Evolutionary conservation across 2,113 vertebrate genomes (phyloP).

Genomic region (Thermophis baileyi): DNA sequence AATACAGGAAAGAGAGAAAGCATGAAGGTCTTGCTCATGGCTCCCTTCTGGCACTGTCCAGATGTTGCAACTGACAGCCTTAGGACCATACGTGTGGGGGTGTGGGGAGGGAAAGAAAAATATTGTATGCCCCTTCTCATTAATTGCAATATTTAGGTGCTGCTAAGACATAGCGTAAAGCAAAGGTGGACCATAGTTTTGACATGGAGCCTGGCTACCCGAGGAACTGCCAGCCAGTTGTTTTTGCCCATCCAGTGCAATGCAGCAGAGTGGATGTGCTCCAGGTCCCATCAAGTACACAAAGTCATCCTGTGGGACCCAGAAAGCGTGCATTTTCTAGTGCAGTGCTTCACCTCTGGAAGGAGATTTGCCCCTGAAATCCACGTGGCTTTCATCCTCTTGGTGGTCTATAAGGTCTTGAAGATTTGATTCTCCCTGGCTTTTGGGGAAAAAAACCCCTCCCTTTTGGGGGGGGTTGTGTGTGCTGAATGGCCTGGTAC

Average conservation of each 20-base stretch:
- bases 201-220: not conserved
- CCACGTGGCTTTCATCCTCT: not conserved
- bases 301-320: not conserved
- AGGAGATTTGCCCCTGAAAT: not conserved
- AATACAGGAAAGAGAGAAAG: not conserved
- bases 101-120: too few relatives aligned
- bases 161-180: not conserved
- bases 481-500: not conserved
- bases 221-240: not conserved
- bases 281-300: not conserved
- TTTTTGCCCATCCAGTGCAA: not conserved
- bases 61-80: not conserved
- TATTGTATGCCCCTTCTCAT: not conserved
- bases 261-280: not conserved
- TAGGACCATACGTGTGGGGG: not conserved
- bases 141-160: not conserved
- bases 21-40: not conserved
- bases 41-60: not conserved
- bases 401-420: not conserved
- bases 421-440: not conserved
- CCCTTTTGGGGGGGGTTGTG: not conserved
- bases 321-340: not conserved
- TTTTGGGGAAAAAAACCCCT: not conserved
- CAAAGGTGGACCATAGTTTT: not conserved
- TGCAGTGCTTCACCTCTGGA: not conserved